Conservation (phyloP, 2,113 vertebrate species). For the Ornithorhynchus anatinus region DNA sequence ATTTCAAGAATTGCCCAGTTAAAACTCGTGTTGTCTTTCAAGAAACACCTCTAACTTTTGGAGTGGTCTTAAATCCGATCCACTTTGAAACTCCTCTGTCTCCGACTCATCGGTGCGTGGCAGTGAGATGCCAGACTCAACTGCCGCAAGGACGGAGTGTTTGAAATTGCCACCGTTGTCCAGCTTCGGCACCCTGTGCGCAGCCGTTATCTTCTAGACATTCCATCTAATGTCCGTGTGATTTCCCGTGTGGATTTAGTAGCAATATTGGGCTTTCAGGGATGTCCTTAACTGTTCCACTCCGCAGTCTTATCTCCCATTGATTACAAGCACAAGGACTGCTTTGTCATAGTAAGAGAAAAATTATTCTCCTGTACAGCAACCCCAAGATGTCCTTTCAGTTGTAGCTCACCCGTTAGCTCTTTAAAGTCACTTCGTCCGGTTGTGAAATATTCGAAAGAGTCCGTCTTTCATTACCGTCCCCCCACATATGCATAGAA, state of each 20-base stretch:
- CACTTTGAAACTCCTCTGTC: slow-evolving; percentile 18
- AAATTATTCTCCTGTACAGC: slow-evolving; percentile 64
- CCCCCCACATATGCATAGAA: slow-evolving; percentile 80
- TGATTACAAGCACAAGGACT: too few relatives aligned
- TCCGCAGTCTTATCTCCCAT: too few relatives aligned
- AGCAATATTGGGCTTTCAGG: too few relatives aligned
- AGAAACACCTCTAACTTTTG: background rate
- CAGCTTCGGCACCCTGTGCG: too few relatives aligned
- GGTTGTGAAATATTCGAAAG: slow-evolving; percentile 49
- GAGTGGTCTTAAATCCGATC: slow-evolving; percentile 6
- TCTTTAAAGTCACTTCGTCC: slow-evolving; percentile 51
- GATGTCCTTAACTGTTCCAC: too few relatives aligned
- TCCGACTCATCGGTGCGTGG: slow-evolving; percentile 40
- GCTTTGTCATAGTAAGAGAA: slow-evolving; percentile 22
- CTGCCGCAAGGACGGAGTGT: too few relatives aligned
- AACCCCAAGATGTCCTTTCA: slow-evolving; percentile 35
- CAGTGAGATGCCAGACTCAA: slow-evolving; percentile 18
- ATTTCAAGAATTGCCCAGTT: slow-evolving; percentile 5
- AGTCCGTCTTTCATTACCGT: slow-evolving; percentile 49
- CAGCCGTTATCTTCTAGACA: too few relatives aligned
- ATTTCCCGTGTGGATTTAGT: too few relatives aligned
- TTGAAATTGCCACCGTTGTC: too few relatives aligned
- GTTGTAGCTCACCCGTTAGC: slow-evolving; percentile 55
- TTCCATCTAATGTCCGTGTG: too few relatives aligned
- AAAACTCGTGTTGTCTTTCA: background rate